Evolutionary conservation across 1,140 invertebrate genomes (phyloP), one percentile per base, ranked within the genome.

Genomic region (Atta texana): DNA sequence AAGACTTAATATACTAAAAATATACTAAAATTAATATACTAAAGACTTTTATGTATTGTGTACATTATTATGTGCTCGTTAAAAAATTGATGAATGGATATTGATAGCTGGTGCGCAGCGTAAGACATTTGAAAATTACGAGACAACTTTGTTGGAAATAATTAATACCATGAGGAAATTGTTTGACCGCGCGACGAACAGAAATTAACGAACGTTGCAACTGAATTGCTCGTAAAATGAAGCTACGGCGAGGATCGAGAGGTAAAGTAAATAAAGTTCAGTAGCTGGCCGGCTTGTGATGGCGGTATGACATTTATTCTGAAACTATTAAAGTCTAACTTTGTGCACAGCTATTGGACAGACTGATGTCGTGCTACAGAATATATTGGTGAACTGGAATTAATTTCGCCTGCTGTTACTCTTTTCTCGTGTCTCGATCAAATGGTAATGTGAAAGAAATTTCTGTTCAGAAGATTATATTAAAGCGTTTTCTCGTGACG

Each of bases 241-340:
- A 81, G 86, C 89, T 75, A 80, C 68, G 68, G 89, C 80, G 80
- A 84, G 84, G 53, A 89, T 59, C 63, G 76, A 63, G 84, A 57
- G 57, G 71, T 75, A 84, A 86, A 89, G 85, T 92, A 92, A 92
- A 93, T 93, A 92, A 93, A 92, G 80, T 92, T 93, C 87, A 89
- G 69, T 87, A 86, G 91, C 88, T 88, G 76, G 69, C 78, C 87
- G 59, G 87, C 87, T 89, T 91, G 86, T 91, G 86, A 87, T 77
- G 88, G 24, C 71, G 80, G 51, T 55, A 88, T 89, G 91, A 92
- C 87, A 87, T 93, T 92, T 90, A 93, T 92, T 90, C 85, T 75
- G 75, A 81, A 86, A 87, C 78, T 90, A 90, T 90, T 89, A 90
- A 90, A 90, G 88, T 85, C 72, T 24, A 90, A 90, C 85, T 89